These are phyloP conservation scores for Drosophila incognita DNA, from an alignment of 2,888 invertebrate genomes.

Conservation along the genomic window DNA sequence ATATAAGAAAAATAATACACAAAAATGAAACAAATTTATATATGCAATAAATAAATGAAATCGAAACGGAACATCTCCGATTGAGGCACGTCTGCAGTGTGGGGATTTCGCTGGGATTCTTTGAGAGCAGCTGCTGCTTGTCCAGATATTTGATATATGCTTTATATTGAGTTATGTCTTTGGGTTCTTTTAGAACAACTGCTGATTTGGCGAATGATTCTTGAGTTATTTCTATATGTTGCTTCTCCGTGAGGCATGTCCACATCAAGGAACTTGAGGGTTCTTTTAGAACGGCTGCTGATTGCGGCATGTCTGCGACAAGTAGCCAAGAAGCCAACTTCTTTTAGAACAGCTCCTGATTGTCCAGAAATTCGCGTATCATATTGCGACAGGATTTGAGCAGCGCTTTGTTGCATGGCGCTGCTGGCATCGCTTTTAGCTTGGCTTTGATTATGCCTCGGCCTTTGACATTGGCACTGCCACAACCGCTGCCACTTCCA, in stretches of 20 bases:
- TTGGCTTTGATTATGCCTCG: constrained; percentile 52
- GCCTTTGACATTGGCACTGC: background rate
- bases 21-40: constrained; percentile 71
- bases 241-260: background rate
- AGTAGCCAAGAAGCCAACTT: background rate
- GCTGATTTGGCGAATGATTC: background rate
- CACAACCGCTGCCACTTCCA: background rate
- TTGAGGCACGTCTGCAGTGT: no score
- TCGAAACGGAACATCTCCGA: constrained; percentile 44
- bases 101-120: background rate
- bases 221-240: background rate
- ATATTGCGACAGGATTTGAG: constrained; percentile 71
- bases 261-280: background rate
- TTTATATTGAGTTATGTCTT: background rate
- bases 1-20: constrained; percentile 19
- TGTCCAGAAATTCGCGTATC: constrained; percentile 74
- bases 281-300: constrained; percentile 50
- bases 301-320: constrained; percentile 39
- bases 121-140: background rate
- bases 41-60: constrained; percentile 80
- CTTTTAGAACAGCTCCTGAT: constrained; percentile 57
- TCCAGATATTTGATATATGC: background rate
- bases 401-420: constrained; percentile 53
- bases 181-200: background rate
- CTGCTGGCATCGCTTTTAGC: constrained; percentile 6